phyloP scores from a whole-genome alignment of 2,888 invertebrate species.

The Tinea pellionella region DNA sequence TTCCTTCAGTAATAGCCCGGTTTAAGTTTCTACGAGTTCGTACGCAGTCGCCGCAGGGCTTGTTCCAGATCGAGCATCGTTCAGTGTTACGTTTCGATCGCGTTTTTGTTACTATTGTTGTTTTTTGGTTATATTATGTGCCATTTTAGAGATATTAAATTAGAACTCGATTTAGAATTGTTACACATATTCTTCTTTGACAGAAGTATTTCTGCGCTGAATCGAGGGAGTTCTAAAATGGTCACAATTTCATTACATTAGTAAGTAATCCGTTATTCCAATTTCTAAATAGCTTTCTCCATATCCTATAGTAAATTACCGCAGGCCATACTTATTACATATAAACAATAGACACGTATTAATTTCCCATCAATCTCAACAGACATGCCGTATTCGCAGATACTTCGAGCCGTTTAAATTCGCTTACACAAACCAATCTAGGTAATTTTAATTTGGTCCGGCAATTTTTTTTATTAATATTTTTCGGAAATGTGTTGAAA shows the following conservation, averaged over 20 bases:
- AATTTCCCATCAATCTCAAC: slow-evolving; percentile 61
- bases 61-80: slow-evolving; percentile 57
- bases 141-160: slow-evolving; percentile 39
- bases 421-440: neutral
- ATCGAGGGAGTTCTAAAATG: slow-evolving; percentile 40
- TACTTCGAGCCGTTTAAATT: slow-evolving; percentile 52
- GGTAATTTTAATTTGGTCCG: neutral
- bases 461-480: slow-evolving; percentile 9
- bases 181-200: neutral
- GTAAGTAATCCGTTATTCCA: slow-evolving; percentile 64
- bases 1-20: slow-evolving; percentile 53
- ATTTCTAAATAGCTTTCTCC: slow-evolving; percentile 63
- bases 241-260: slow-evolving; percentile 44
- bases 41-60: slow-evolving; percentile 65
- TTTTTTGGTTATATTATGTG: slow-evolving; percentile 25
- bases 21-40: slow-evolving; percentile 48
- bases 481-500: slow-evolving; percentile 27
- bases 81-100: slow-evolving; percentile 59
- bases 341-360: slow-evolving; percentile 67
- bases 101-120: slow-evolving; percentile 53
- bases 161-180: neutral
- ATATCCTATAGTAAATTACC: slow-evolving; percentile 50
- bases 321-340: slow-evolving; percentile 62
- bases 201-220: neutral
- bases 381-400: slow-evolving; percentile 65